phyloP scores from a whole-genome alignment of 2,888 invertebrate species.

The Caradrina kadenii region DNA sequence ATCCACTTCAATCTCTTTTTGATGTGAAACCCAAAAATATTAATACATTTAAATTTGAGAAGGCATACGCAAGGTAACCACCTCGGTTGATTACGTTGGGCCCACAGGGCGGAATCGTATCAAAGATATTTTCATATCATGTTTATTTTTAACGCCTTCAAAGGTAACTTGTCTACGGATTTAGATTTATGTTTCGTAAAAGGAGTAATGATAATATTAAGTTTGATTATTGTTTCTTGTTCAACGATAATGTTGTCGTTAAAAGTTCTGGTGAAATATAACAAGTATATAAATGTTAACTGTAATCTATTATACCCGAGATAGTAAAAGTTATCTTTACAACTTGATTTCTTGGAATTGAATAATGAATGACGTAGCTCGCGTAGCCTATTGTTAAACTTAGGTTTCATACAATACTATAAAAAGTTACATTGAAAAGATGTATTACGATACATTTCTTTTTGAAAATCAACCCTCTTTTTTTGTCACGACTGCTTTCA shows the following conservation, averaged over 20 bases:
- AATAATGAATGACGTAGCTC: not conserved
- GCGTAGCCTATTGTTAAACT: not conserved
- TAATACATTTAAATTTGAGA: constrained; percentile 65
- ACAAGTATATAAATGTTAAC: not conserved
- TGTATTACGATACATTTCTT: not conserved
- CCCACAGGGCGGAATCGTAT: constrained; percentile 23
- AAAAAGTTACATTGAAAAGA: not conserved
- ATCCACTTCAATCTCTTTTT: constrained; percentile 60
- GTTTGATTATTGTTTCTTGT: constrained; percentile 17
- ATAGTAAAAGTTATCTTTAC: not conserved
- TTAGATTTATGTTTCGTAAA: constrained; percentile 12
- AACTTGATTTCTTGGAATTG: constrained; percentile 2
- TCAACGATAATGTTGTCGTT: constrained; percentile 27
- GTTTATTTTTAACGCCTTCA: constrained; percentile 44
- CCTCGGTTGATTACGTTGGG: constrained; percentile 47
- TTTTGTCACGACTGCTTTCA: too few species aligned
- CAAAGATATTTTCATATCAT: constrained; percentile 48
- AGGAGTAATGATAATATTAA: constrained; percentile 25
- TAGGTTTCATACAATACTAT: not conserved
- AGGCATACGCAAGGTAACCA: constrained; percentile 53
- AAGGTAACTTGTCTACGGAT: constrained; percentile 19
- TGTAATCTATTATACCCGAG: constrained; percentile 1
- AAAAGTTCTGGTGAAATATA: constrained; percentile 24
- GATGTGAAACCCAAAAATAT: constrained; percentile 61
- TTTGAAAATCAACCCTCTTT: not conserved